These are phyloP conservation scores for Neodontobutis hainanensis DNA, from an alignment of 2,113 vertebrate species.

Conservation along the genomic window DNA sequence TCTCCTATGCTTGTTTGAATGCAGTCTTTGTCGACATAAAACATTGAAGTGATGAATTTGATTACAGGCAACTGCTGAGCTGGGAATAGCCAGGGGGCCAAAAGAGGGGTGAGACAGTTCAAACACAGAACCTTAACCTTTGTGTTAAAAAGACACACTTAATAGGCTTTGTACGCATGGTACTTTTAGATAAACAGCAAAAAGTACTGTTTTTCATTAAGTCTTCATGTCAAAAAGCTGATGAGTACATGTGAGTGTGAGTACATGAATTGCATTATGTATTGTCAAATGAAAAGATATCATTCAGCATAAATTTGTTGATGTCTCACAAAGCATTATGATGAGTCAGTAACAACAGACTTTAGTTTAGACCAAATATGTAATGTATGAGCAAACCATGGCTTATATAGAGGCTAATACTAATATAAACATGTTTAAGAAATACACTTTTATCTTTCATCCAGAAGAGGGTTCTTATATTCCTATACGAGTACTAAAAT, in stretches of 20 bases:
- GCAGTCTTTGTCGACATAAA: conserved; percentile 55
- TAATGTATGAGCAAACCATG: not conserved
- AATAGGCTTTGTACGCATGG: no score
- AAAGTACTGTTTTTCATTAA: no score
- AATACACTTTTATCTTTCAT: not conserved
- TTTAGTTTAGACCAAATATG: not conserved
- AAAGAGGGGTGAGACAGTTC: conserved; percentile 16
- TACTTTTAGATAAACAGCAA: no score
- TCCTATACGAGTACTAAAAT: not conserved
- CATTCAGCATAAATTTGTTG: no score
- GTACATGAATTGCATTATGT: no score
- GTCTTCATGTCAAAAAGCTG: no score
- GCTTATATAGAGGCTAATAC: not conserved
- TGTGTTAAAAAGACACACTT: not conserved
- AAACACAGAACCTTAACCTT: conserved; percentile 5
- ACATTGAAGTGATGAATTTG: conserved; percentile 55
- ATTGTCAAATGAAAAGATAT: no score
- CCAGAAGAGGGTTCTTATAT: not conserved
- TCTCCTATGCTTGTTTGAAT: conserved; percentile 45
- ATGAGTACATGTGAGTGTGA: no score
- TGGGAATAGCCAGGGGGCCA: conserved; percentile 17
- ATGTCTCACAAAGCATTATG: no score
- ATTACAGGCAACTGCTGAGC: conserved; percentile 61
- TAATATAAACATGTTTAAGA: not conserved
- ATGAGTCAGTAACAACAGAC: not conserved